Evolutionary conservation across 2,888 invertebrate species (phyloP), one percentile per base, ranked within the genome.

Genomic region (Hyposoter didymator): DNA sequence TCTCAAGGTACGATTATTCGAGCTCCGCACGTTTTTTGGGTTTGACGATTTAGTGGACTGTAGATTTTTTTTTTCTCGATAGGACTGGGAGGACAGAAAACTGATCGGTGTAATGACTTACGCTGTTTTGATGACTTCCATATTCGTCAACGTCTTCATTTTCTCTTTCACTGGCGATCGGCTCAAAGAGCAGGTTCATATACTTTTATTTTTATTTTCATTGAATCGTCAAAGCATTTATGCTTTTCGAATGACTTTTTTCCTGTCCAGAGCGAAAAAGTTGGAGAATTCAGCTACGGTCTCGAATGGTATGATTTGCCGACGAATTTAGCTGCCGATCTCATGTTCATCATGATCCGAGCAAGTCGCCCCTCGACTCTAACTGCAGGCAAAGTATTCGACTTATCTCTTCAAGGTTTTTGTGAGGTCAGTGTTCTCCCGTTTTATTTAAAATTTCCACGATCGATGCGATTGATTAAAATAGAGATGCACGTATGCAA

Each of bases 311-410:
- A 89, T 69, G 35, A 78, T 2, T 82, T 92, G 72, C 90, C 91
- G 12, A 89, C 88, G 12, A 84, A 88, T 17, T 55, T 89, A 0
- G 87, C 86, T 7, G 62, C 69, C 32, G 87, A 89, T 83, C 78
- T 92, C 3, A 87, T 89, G 69, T 89, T 90, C 55, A 86, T 92
- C 12, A 88, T 92, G 82, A 84, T 90, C 22, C 88, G 90, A 87
- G 89, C 91, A 6, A 90, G 89, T 81, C 90, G 89, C 79, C 92
- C 92, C 3, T 89, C 90, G 5, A 89, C 87, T 67, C 84, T 92
- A 35, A 91, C 92, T 19, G 92, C 92, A 8, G 92, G 91, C 39
- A 92, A 92, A 89, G 89, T 92, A 52, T 90, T 91, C 78, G 91
- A 92, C 75, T 78, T 92, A 2, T 92, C 92, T 0, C 86, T 92